These are phyloP conservation scores for Agrochola macilenta DNA, from an alignment of 2,888 invertebrate species.

Conservation along the genomic window DNA sequence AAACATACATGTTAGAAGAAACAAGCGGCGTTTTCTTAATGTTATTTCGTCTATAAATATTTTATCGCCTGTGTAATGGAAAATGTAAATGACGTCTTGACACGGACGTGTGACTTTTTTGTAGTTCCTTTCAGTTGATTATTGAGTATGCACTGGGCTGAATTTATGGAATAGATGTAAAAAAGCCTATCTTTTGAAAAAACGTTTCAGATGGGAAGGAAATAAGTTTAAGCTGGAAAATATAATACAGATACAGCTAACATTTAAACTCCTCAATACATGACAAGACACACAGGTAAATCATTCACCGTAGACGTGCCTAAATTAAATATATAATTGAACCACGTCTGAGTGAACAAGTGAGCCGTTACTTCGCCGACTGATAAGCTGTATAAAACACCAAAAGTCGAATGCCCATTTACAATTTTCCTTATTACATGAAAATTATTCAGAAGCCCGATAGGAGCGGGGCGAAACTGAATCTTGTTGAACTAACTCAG, in stretches of 20 bases:
- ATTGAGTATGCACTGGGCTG: constrained; percentile 1
- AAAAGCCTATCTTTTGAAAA: background rate
- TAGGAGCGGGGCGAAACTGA: constrained; percentile 85
- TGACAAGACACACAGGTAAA: constrained; percentile 2
- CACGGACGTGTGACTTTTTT: constrained; percentile 64
- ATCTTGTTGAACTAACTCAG: constrained; percentile 90
- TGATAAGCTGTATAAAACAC: constrained; percentile 71
- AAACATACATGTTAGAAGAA: constrained; percentile 85
- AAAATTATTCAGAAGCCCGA: constrained; percentile 88
- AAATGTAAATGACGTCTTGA: constrained; percentile 83
- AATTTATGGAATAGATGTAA: background rate
- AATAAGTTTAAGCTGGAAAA: no score
- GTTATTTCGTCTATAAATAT: constrained; percentile 87
- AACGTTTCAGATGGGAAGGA: background rate
- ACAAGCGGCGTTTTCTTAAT: constrained; percentile 85
- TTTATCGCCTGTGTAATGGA: constrained; percentile 83
- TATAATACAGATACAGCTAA: no score
- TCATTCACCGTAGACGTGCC: background rate
- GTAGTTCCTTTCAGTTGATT: constrained; percentile 21
- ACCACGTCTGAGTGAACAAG: constrained; percentile 7
- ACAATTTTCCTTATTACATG: constrained; percentile 88
- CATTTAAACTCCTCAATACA: background rate
- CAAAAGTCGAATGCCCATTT: constrained; percentile 85
- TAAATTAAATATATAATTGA: background rate
- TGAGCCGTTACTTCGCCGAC: constrained; percentile 24